Conservation (phyloP, 1,140 invertebrate genomes). For the Anoplophora glabripennis region DNA sequence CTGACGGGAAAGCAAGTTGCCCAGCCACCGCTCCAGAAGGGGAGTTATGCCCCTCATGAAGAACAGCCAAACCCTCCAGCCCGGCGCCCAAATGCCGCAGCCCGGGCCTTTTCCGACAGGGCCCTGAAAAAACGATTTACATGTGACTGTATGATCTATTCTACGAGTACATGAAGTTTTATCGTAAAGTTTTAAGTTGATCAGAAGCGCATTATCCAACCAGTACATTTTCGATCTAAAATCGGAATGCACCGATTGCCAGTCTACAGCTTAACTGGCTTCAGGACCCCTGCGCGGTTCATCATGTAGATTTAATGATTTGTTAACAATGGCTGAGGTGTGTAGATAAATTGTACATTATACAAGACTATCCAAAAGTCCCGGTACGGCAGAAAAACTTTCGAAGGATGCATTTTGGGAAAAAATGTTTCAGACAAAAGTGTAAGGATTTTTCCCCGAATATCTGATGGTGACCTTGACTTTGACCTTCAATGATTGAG, state of each 20-base stretch:
- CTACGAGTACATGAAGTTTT: neutral
- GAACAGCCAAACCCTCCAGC: constrained; percentile 99
- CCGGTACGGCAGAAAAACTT: no score
- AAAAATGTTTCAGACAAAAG: no score
- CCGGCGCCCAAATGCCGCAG: constrained; percentile 98
- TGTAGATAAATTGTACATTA: no score
- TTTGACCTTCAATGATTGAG: no score
- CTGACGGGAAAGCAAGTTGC: constrained; percentile 95
- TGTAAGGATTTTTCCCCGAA: no score
- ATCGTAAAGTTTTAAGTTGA: neutral
- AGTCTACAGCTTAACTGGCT: constrained; percentile 61
- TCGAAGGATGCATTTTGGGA: no score
- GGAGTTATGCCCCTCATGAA: constrained; percentile 99
- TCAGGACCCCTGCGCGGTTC: constrained; percentile 69
- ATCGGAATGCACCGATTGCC: constrained; percentile 38
- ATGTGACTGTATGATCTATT: neutral
- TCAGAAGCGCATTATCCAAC: constrained; percentile 16
- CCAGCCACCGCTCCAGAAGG: constrained; percentile 95
- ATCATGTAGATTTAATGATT: constrained; percentile 52
- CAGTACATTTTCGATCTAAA: constrained; percentile 21
- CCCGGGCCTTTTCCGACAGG: constrained; percentile 98
- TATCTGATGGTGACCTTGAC: no score
- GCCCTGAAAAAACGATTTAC: constrained; percentile 60
- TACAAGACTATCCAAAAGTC: no score
- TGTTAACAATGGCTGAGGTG: no score